These are phyloP conservation scores for Crotalus helleri DNA, from an alignment of 2,113 vertebrate genomes.

Conservation along the genomic window DNA sequence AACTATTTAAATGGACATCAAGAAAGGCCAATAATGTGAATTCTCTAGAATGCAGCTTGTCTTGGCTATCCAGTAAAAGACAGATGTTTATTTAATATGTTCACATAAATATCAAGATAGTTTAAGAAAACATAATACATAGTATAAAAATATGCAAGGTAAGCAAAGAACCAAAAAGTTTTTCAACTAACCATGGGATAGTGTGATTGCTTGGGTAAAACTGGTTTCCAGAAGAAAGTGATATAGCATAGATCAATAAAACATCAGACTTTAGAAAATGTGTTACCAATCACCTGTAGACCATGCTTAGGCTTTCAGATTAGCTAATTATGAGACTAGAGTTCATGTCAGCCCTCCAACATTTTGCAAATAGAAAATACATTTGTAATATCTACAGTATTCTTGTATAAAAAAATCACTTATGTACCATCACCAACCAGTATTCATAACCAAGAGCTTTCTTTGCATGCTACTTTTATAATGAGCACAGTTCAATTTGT, in stretches of 20 bases:
- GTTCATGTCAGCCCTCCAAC: neutral
- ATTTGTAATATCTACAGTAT: neutral
- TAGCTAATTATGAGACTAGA: neutral
- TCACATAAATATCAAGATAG: neutral
- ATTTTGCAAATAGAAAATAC: neutral
- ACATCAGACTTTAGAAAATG: neutral
- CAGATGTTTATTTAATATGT: neutral
- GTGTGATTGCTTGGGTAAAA: neutral
- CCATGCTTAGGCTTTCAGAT: neutral
- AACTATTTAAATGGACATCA: neutral
- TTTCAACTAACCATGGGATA: neutral
- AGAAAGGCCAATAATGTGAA: neutral
- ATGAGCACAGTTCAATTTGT: neutral
- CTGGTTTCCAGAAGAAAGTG: neutral
- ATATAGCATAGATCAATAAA: neutral
- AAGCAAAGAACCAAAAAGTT: neutral
- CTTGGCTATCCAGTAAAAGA: neutral
- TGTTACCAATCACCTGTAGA: neutral
- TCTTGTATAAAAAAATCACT: neutral
- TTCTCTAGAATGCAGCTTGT: neutral
- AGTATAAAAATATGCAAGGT: neutral
- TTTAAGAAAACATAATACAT: neutral
- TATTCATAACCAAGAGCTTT: neutral
- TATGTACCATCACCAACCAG: neutral
- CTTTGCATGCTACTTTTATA: neutral